These are phyloP conservation scores for Odocoileus virginianus DNA, from an alignment of 2,113 vertebrate genomes.

Conservation along the genomic window DNA sequence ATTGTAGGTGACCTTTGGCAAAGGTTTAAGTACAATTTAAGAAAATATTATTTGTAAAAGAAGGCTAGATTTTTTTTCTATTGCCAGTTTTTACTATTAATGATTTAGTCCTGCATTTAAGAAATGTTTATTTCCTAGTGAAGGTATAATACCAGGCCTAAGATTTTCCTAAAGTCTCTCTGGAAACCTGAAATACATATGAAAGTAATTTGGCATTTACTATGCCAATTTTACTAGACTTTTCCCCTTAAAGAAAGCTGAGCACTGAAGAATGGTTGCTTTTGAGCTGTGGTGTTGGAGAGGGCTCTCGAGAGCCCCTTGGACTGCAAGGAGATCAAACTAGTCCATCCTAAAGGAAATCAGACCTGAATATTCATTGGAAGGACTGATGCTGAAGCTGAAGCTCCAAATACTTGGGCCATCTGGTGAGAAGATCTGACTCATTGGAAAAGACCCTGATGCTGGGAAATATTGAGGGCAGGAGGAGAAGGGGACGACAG, in stretches of 20 bases:
- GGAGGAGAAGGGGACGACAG: not conserved
- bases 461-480: not conserved
- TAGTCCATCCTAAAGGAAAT: not conserved
- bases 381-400: not conserved
- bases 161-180: not conserved
- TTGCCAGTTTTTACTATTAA: not conserved
- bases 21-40: conserved; percentile 3
- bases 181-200: not conserved
- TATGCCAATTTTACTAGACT: not conserved
- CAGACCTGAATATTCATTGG: not conserved
- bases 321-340: not conserved
- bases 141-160: not conserved
- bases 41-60: not conserved
- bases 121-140: not conserved
- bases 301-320: not conserved
- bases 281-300: not conserved
- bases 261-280: not conserved
- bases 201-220: not conserved
- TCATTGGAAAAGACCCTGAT: not conserved
- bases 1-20: not conserved
- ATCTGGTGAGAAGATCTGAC: not conserved
- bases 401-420: not conserved
- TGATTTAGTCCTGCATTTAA: not conserved
- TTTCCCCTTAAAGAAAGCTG: not conserved
- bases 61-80: not conserved